Base-by-base conservation (phyloP, 2,113 vertebrate genomes). In the Aegithalos caudatus region DNA sequence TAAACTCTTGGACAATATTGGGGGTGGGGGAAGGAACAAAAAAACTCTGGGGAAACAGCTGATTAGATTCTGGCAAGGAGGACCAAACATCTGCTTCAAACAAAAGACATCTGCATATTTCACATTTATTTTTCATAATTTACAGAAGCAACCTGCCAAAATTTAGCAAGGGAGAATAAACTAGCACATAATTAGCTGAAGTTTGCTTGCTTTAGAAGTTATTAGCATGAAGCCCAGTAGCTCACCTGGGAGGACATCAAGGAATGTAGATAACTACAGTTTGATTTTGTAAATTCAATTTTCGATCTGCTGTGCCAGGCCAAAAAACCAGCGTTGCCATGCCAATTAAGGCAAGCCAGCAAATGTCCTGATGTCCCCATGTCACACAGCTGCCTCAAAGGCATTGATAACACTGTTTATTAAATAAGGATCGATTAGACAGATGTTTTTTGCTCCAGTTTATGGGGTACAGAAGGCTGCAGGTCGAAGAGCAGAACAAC, bases 51-150 rank as follows among this genome's bases (percentile, higher is more conserved):
- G 95, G 99, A 99, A 98, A 98, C 93, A 98, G 96, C 98, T 99
- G 99, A 99, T 99, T 99, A 98, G 99, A 99, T 99, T 98, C 99
- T 99, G 99, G 99, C 99, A 99, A 98, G 97, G 98, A 88, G 90
- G 97, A 98, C 98, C 98, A 98, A 99, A 99, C 99, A 99, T 99
- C 99, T 99, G 99, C 99, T 99, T 99, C 99, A 99, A 99, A 99
- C 99, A 99, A 99, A 99, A 99, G 99, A 98, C 99, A 99, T 99
- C 99, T 99, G 99, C 99, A 99, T 99, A 99, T 99, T 99, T 99
- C 98, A 99, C 98, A 99, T 99, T 99, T 99, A 99, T 99, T 99
- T 99, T 99, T 99, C 99, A 99, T 99, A 99, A 99, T 99, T 99
- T 99, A 99, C 99, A 99, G 98, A 98, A 97, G 97, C 98, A 99